Base-by-base conservation (phyloP, 2,888 invertebrate species). In the Ecdyonurus torrentis region DNA sequence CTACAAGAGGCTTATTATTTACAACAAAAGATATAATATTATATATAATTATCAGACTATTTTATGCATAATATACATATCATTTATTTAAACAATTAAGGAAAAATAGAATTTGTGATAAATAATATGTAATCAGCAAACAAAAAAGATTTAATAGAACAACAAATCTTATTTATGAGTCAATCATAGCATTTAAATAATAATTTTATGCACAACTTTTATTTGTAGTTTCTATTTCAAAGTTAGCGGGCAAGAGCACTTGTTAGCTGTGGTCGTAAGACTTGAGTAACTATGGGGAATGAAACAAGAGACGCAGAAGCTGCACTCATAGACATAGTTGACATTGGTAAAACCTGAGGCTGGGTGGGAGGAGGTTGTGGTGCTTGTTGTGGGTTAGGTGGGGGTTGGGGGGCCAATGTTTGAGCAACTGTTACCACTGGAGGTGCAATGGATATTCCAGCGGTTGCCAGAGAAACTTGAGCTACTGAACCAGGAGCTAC, bases 251-350 rank as follows among this genome's bases (percentile, higher is more conserved):
- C 25, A 23, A 62, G 25, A 2, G 58, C 62, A 58, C 62, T 62
- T 23, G 55, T 73, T 20, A 74, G 66, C 64, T 79, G 76, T 66
- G 77, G 78, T 23, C 67, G 58, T 66, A 71, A 66, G 59, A 70
- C 69, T 67, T 83, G 83, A 19, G 83, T 83, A 80, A 84, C 83
- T 59, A 84, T 82, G 1, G 84, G 84, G 70, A 83, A 84, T 1
- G 84, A 83, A 60, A 84, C 82, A 70, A 84, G 77, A 1, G 83
- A 80, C 63, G 81, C 81, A 0, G 80, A 78, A 2, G 81, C 77
- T 20, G 69, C 69, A 60, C 70, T 71, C 68, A 81, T 81, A 2
- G 82, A 81, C 76, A 82, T 79, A 2, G 81, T 55, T 20, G 58
- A 62, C 2, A 25, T 18, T n/a, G 55, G 62, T 25, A 53, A 58